Evolutionary conservation across 2,797 vertebrate genomes (phyloP).

Genomic region (Alca torda): DNA sequence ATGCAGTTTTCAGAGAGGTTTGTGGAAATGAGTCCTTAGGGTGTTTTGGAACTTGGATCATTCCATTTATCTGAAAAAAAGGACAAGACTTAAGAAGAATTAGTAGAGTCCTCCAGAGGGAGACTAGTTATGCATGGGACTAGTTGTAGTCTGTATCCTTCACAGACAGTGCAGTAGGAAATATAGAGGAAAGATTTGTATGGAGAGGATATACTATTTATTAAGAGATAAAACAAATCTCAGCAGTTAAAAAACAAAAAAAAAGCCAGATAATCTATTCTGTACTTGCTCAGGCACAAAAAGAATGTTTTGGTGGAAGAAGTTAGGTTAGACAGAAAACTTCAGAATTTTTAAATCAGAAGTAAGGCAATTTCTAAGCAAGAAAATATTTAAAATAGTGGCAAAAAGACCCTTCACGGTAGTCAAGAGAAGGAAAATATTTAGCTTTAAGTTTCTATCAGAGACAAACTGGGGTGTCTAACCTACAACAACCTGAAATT

Average conservation of each 20-base stretch:
- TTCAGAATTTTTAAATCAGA: neutral
- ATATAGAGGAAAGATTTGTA: neutral
- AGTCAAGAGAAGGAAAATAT: neutral
- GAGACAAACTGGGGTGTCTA: neutral
- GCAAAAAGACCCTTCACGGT: neutral
- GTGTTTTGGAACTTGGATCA: neutral
- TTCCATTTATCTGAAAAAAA: neutral
- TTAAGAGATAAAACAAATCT: neutral
- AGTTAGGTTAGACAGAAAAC: neutral
- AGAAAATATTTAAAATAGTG: neutral
- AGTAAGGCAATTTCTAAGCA: neutral
- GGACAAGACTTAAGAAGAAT: neutral
- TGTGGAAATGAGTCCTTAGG: neutral
- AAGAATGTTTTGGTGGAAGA: neutral
- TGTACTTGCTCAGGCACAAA: neutral
- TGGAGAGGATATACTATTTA: neutral
- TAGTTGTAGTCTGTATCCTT: neutral
- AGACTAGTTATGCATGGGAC: neutral
- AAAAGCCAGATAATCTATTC: rapidly evolving
- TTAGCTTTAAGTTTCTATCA: neutral
- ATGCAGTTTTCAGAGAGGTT: neutral
- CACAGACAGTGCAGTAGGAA: neutral
- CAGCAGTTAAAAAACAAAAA: neutral
- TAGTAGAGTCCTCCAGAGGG: neutral
- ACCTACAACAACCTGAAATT: neutral